Percentiles rank a stretch among this genome's conserved stretches.
phyloP scores from a whole-genome alignment of 2,888 invertebrate genomes.

The Dryococelus australis region DNA sequence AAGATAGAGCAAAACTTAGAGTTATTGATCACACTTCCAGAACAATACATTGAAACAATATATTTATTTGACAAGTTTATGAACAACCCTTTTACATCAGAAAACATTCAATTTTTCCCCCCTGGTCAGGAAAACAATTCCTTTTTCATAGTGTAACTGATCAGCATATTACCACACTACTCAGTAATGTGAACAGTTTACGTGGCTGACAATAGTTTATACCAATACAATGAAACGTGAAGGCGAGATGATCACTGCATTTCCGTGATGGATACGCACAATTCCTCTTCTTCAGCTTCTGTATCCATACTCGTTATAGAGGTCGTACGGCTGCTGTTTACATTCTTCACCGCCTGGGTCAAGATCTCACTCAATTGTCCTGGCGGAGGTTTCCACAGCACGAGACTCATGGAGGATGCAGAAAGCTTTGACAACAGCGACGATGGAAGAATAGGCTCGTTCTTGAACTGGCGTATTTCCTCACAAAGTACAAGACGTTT shows the following conservation, averaged over 20 bases:
- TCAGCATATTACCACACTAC: too few species aligned
- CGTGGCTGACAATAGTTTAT: too few species aligned
- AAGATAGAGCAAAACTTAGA: too few species aligned
- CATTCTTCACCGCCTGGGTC: not conserved
- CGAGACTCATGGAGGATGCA: not conserved
- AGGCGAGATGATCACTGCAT: not conserved
- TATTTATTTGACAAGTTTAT: too few species aligned
- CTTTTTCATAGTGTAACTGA: too few species aligned
- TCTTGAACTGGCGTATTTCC: slow-evolving; percentile 70
- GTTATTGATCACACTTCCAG: too few species aligned
- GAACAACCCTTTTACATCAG: too few species aligned
- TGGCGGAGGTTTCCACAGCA: not conserved
- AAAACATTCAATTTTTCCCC: too few species aligned
- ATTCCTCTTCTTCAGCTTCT: not conserved
- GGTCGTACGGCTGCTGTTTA: not conserved
- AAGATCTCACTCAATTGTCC: not conserved
- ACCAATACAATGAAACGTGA: too few species aligned
- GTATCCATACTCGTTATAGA: not conserved
- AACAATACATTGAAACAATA: too few species aligned
- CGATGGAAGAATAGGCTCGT: slow-evolving; percentile 73
- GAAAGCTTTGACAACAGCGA: slow-evolving; percentile 62
- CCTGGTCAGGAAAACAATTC: too few species aligned
- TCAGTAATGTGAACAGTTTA: too few species aligned
- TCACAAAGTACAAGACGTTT: slow-evolving; percentile 69
- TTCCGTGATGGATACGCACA: not conserved